A percentile compares a stretch with the other conserved stretches of the same genome.
Evolutionary conservation across 2,797 vertebrate genomes (phyloP).

Genomic region (Vespertilio murinus): DNA sequence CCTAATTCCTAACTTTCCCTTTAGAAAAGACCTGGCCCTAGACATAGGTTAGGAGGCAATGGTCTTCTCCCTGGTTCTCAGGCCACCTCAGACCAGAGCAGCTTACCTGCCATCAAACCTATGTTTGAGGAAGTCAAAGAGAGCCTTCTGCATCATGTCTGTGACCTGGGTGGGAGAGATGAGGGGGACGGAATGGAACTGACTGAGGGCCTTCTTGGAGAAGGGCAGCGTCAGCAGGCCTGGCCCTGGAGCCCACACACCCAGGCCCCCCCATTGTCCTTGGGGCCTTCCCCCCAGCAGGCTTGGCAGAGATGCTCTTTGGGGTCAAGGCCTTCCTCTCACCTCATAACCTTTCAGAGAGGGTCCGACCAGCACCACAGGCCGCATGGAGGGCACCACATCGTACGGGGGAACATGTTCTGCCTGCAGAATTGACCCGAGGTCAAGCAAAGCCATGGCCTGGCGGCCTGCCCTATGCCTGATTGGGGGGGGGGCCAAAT

Average conservation of each 20-base stretch:
- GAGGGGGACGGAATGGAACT: neutral
- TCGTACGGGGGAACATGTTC: constrained; percentile 96
- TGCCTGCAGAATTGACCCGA: constrained; percentile 77
- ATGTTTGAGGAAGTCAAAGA: constrained; percentile 98
- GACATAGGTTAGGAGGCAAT: neutral
- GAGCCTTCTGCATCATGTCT: constrained; percentile 99
- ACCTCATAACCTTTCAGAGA: constrained; percentile 98
- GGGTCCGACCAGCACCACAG: constrained; percentile 96
- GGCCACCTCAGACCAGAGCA: neutral
- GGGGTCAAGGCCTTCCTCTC: neutral
- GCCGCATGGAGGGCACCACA: constrained; percentile 97
- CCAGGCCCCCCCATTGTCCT: neutral
- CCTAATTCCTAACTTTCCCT: neutral
- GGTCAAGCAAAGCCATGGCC: neutral
- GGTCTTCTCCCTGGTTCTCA: neutral
- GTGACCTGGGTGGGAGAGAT: constrained; percentile 88
- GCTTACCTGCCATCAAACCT: constrained; percentile 96
- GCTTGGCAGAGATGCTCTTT: neutral
- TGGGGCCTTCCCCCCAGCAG: neutral
- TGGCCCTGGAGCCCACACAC: neutral
- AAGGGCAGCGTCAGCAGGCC: neutral
- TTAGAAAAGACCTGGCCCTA: neutral
- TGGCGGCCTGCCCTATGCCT: neutral
- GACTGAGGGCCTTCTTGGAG: neutral
- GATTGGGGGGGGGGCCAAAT: neutral